Conservation (phyloP, 2,113 vertebrate genomes). For the Heliornis fulica region DNA sequence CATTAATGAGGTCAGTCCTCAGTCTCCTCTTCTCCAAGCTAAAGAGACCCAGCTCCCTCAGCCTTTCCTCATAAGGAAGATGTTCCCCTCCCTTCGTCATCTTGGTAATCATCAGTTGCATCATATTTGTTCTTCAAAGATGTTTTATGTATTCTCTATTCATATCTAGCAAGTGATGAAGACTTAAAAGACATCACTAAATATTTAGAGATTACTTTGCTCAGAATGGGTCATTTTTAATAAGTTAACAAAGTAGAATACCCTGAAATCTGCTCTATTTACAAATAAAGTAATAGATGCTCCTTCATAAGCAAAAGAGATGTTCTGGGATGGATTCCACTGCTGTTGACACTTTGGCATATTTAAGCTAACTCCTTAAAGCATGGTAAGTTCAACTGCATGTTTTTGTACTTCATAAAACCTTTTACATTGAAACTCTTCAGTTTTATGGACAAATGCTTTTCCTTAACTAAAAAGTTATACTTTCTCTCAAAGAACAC, state of each 20-base stretch:
- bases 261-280: not conserved
- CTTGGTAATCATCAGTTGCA: no score
- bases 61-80: no score
- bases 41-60: no score
- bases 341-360: not conserved
- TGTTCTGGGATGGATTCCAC: not conserved
- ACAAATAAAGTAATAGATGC: not conserved
- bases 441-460: not conserved
- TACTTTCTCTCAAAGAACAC: not conserved
- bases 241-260: not conserved
- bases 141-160: not conserved
- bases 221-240: not conserved
- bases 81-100: no score
- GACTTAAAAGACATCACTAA: not conserved
- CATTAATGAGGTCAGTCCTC: no score
- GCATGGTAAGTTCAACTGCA: not conserved
- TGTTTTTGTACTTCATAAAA: not conserved
- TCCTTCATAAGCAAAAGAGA: not conserved
- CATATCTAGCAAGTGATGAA: not conserved
- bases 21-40: no score
- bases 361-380: not conserved
- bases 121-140: not conserved
- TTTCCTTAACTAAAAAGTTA: not conserved
- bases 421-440: not conserved
- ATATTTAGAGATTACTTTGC: not conserved